These are phyloP conservation scores for Bubo bubo DNA, from an alignment of 2,113 vertebrate species.

Conservation along the genomic window DNA sequence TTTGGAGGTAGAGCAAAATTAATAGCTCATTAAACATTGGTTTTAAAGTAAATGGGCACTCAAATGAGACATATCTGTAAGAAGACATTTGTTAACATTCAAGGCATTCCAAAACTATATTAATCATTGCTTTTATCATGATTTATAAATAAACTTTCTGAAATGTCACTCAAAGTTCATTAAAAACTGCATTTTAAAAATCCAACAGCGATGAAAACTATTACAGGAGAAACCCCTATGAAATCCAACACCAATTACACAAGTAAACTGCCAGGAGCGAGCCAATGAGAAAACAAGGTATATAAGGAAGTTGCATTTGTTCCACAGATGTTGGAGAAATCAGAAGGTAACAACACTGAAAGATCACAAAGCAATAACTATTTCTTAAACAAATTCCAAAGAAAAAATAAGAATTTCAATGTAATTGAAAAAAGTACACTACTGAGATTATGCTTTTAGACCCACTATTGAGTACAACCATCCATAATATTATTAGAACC, in stretches of 20 bases:
- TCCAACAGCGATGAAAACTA: not conserved
- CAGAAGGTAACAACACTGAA: not conserved
- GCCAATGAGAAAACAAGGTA: not conserved
- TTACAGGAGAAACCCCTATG: not conserved
- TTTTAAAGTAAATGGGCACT: slow-evolving; percentile 8
- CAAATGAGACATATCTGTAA: not conserved
- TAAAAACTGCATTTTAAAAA: slow-evolving; percentile 2
- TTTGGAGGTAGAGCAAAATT: slow-evolving; percentile 12
- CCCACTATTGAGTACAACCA: not conserved
- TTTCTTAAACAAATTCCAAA: not conserved
- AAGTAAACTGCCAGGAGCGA: not conserved
- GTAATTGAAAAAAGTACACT: not conserved
- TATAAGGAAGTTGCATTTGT: not conserved
- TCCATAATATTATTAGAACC: not conserved
- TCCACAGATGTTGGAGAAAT: not conserved
- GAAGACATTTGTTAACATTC: not conserved
- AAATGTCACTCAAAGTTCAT: slow-evolving; percentile 4
- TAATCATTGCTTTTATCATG: not conserved
- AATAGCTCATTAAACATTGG: slow-evolving; percentile 41
- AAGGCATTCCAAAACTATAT: not conserved
- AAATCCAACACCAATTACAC: not conserved
- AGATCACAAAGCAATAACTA: not conserved
- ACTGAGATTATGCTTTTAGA: not conserved
- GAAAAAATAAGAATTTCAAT: not conserved
- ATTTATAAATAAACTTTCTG: not conserved